Evolutionary conservation across 2,797 vertebrate species (phyloP).

Genomic region (Sebastes reedi): DNA sequence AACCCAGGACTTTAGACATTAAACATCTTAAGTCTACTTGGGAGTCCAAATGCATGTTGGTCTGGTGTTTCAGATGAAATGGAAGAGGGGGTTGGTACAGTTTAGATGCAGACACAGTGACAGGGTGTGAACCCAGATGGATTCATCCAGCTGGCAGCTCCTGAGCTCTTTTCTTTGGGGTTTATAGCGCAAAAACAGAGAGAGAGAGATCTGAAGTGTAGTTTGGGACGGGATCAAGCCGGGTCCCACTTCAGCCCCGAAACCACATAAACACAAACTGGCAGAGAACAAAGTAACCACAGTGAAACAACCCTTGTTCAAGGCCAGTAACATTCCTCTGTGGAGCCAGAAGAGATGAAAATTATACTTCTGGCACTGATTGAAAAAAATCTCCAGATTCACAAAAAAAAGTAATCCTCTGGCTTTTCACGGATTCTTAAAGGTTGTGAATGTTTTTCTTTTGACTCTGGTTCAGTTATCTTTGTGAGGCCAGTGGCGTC

Average conservation of each 20-base stretch:
- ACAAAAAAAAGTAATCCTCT: not conserved
- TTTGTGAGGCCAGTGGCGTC: not conserved
- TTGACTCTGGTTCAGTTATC: not conserved
- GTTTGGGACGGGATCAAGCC: slow-evolving; percentile 35
- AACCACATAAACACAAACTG: slow-evolving; percentile 60
- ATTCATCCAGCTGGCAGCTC: slow-evolving; percentile 68
- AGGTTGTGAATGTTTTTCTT: slow-evolving; percentile 41
- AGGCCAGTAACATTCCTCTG: slow-evolving; percentile 48
- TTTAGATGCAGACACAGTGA: slow-evolving; percentile 72
- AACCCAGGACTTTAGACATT: not conserved
- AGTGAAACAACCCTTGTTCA: slow-evolving; percentile 19
- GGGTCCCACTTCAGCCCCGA: slow-evolving; percentile 26
- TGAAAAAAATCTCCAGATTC: slow-evolving; percentile 43
- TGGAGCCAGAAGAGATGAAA: slow-evolving; percentile 50
- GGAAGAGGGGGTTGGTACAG: not conserved
- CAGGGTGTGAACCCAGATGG: slow-evolving; percentile 62
- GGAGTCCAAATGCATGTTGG: slow-evolving; percentile 45
- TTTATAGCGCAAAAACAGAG: slow-evolving; percentile 1
- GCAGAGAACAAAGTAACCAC: slow-evolving; percentile 56
- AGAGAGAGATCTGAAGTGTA: slow-evolving; percentile 12
- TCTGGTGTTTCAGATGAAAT: not conserved
- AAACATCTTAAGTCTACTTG: not conserved
- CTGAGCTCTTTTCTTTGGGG: slow-evolving; percentile 8
- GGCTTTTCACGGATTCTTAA: slow-evolving; percentile 14
- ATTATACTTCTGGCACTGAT: slow-evolving; percentile 36